Evolutionary conservation across 2,797 vertebrate species (phyloP).

Genomic region (Buceros bicornis): DNA sequence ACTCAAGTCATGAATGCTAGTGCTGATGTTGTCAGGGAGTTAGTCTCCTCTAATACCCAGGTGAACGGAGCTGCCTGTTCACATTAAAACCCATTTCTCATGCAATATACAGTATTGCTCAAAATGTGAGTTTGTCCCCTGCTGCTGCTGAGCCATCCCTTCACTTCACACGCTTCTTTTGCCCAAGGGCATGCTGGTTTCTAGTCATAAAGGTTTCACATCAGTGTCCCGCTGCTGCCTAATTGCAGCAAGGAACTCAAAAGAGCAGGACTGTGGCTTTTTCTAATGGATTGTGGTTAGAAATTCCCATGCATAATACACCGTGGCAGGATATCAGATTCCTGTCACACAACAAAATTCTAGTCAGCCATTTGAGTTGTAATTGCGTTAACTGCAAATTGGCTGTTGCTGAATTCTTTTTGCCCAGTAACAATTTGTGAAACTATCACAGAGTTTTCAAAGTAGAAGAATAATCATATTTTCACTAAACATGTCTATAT

Average conservation of each 20-base stretch:
- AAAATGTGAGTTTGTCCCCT: not conserved
- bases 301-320: slow-evolving; percentile 28
- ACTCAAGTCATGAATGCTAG: not conserved
- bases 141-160: slow-evolving; percentile 39
- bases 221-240: slow-evolving; percentile 54
- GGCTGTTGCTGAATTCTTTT: not conserved
- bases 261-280: slow-evolving; percentile 32
- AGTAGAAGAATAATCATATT: not conserved
- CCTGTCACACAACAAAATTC: slow-evolving; percentile 31
- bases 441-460: slow-evolving; percentile 8
- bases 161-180: not conserved
- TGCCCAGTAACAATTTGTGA: slow-evolving; percentile 26
- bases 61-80: slow-evolving; percentile 18
- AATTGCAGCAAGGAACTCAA: slow-evolving; percentile 50
- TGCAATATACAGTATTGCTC: not conserved
- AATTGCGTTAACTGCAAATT: slow-evolving; percentile 57
- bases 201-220: slow-evolving; percentile 43
- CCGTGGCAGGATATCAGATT: slow-evolving; percentile 40
- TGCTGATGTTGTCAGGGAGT: not conserved
- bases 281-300: slow-evolving; percentile 44
- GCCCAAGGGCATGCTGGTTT: slow-evolving; percentile 60
- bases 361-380: not conserved
- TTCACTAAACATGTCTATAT: not conserved
- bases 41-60: not conserved
- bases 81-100: slow-evolving; percentile 19